Evolutionary conservation across 2,113 vertebrate genomes (phyloP).

Genomic region (Calyptommatus sinebrachiatus): DNA sequence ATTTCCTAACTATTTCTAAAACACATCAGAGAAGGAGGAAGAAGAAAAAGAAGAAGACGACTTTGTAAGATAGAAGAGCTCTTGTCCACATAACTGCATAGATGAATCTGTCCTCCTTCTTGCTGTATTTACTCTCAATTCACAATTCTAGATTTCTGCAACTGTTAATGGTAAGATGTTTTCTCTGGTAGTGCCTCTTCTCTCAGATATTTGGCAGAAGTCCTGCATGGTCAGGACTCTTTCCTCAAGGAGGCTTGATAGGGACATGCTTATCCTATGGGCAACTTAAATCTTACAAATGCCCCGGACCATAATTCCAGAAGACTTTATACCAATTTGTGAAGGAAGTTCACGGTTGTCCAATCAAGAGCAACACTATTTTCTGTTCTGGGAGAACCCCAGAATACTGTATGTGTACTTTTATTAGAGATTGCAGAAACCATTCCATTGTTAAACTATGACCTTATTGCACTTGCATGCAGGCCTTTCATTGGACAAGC

Average conservation of each 20-base stretch:
- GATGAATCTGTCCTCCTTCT: neutral
- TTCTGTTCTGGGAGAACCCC: neutral
- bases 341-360: neutral
- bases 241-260: neutral
- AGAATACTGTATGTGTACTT: too few species aligned
- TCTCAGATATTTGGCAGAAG: neutral
- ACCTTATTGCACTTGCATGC: too few species aligned
- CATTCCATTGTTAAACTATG: neutral
- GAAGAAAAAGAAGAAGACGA: too few species aligned
- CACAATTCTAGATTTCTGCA: neutral
- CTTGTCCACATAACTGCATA: neutral
- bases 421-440: neutral
- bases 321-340: neutral
- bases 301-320: too few species aligned
- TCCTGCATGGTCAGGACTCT: too few species aligned
- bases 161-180: neutral
- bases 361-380: too few species aligned
- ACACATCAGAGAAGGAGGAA: too few species aligned
- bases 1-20: neutral
- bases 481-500: too few species aligned
- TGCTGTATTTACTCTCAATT: neutral
- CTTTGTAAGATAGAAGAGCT: neutral
- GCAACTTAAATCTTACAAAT: neutral
- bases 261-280: neutral
- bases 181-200: too few species aligned